A percentile compares a stretch with the other conserved stretches of the same genome.
Conservation (phyloP, 1,140 invertebrate genomes). For the honey bee (Apis mellifera) region DNA sequence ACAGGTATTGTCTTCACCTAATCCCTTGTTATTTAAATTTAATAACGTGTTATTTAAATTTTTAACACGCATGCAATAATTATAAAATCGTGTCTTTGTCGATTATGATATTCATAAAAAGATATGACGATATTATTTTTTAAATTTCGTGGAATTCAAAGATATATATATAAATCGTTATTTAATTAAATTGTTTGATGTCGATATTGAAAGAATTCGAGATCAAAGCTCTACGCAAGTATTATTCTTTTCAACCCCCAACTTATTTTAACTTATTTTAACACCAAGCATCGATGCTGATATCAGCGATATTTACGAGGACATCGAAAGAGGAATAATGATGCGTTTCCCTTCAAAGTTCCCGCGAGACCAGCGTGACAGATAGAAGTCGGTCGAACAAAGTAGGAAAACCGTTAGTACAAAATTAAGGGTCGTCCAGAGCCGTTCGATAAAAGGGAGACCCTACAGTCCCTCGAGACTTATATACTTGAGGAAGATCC, state of each 20-base stretch:
- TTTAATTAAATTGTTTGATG: too few species aligned
- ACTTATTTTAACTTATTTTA: too few species aligned
- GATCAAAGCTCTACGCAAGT: too few species aligned
- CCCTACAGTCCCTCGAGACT: constrained; percentile 54
- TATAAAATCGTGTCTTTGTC: not conserved
- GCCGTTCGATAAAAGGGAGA: constrained; percentile 55
- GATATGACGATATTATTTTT: too few species aligned
- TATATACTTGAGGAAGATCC: constrained; percentile 64
- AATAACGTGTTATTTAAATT: not conserved
- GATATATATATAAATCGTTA: too few species aligned
- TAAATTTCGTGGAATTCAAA: too few species aligned
- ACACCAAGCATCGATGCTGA: not conserved
- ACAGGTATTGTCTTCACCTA: too few species aligned
- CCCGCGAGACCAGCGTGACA: constrained; percentile 51
- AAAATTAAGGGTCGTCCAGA: constrained; percentile 69
- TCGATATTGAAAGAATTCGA: too few species aligned
- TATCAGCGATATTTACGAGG: constrained; percentile 22
- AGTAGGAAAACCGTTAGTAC: constrained; percentile 63
- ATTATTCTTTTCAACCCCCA: too few species aligned
- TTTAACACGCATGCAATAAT: not conserved
- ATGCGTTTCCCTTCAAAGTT: constrained; percentile 30
- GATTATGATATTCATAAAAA: too few species aligned
- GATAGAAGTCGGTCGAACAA: constrained; percentile 56
- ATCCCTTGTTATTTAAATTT: too few species aligned
- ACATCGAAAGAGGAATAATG: not conserved